A percentile compares a stretch with the other conserved stretches of the same genome.
These are phyloP conservation scores for Entelurus aequoreus DNA, from an alignment of 2,113 vertebrate genomes.

Conservation along the genomic window DNA sequence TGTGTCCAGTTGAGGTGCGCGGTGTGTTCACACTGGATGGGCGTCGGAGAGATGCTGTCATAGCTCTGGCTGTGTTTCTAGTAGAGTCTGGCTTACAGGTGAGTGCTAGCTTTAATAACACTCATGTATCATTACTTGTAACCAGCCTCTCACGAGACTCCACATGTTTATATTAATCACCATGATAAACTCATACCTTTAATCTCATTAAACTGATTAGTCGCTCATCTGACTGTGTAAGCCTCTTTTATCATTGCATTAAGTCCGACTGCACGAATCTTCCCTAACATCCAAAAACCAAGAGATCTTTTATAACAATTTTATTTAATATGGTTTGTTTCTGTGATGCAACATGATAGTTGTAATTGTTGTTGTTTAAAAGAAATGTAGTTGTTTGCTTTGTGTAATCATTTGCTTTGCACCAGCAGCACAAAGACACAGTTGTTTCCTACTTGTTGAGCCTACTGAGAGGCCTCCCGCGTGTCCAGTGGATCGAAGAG, in stretches of 20 bases:
- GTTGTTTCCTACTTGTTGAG: conserved; percentile 88
- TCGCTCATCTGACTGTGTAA: conserved; percentile 29
- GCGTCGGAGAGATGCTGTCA: conserved; percentile 89
- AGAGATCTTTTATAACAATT: background rate
- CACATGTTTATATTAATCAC: conserved; percentile 16
- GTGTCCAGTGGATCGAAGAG: conserved; percentile 95
- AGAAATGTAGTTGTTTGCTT: conserved; percentile 21
- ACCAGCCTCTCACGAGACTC: conserved; percentile 1
- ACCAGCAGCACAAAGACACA: conserved; percentile 85
- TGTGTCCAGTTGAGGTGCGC: conserved; percentile 91
- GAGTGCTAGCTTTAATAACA: conserved; percentile 12
- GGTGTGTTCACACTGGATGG: conserved; percentile 90
- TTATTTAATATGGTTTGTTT: background rate
- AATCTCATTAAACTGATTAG: conserved; percentile 53
- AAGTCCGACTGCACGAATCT: conserved; percentile 11
- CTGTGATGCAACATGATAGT: background rate
- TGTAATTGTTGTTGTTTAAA: background rate
- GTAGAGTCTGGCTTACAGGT: conserved; percentile 94
- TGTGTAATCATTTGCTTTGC: conserved; percentile 42
- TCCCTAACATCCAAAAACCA: background rate
- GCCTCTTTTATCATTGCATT: conserved; percentile 36
- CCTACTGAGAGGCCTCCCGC: conserved; percentile 86
- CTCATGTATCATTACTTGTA: conserved; percentile 4
- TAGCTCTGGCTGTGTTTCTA: conserved; percentile 89
- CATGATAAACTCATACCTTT: conserved; percentile 33